Percentiles rank a stretch among this genome's conserved stretches.
phyloP scores from a whole-genome alignment of 2,888 invertebrate species.

The Oithona nana region DNA sequence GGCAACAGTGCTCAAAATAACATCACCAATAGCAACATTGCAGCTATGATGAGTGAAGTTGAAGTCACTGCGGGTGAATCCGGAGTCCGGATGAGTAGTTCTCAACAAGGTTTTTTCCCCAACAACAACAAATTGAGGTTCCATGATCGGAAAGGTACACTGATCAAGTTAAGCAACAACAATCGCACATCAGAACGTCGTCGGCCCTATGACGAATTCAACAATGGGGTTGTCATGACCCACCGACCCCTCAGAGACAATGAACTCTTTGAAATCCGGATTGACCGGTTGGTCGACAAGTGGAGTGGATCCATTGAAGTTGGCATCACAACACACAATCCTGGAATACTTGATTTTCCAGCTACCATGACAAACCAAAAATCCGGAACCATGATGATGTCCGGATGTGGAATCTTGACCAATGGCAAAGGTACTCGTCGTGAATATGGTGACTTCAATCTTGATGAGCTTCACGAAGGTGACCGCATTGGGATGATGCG shows the following conservation, averaged over 20 bases:
- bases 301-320: constrained; percentile 90
- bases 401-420: constrained; percentile 84
- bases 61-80: not conserved
- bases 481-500: constrained; percentile 82
- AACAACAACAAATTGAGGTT: constrained; percentile 48
- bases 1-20: constrained; percentile 27
- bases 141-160: constrained; percentile 66
- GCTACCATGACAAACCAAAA: constrained; percentile 96
- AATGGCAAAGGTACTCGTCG: constrained; percentile 83
- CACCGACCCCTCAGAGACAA: constrained; percentile 65
- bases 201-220: constrained; percentile 76
- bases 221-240: constrained; percentile 89
- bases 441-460: constrained; percentile 78
- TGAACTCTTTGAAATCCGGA: constrained; percentile 82
- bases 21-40: constrained; percentile 27
- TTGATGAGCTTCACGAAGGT: constrained; percentile 79
- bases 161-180: constrained; percentile 64
- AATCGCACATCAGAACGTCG: constrained; percentile 63
- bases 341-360: constrained; percentile 68
- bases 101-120: not conserved
- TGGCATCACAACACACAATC: constrained; percentile 82
- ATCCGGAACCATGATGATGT: constrained; percentile 82
- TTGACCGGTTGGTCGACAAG: constrained; percentile 77
- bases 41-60: constrained; percentile 18
- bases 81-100: not conserved